Base-by-base conservation (phyloP, 1,140 invertebrate species). In the Heliconius melpomene region DNA sequence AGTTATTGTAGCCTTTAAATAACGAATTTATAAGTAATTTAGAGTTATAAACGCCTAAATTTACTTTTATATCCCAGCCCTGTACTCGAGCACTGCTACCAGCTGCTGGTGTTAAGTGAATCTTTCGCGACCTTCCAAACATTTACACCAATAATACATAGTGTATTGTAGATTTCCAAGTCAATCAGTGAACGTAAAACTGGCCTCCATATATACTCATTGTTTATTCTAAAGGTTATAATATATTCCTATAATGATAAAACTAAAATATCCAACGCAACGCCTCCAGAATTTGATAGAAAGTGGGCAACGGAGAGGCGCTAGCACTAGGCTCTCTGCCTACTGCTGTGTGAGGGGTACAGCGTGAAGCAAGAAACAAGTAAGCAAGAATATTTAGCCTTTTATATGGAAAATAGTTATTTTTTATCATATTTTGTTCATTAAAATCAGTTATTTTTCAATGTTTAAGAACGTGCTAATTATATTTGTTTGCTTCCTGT, bases 151-250 rank as follows among this genome's bases (percentile, higher is more conserved):
- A 32, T 40, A 81, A 54, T 32, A 7, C 72, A 74, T 50, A 74
- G 50, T 46, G 72, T 74, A 75, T 74, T 74, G 26, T 74, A 72
- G 60, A 73, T 66, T 77, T 77, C 46, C 57, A 81, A 81, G 72
- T 71, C 75, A 81, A 81, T 77, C 72, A 77, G 79, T 77, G 79
- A 80, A 80, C 75, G 79, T 80, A 66, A 73, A 74, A 74, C 32
- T 26, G 79, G 60, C 79, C 74, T 80, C 74, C 66, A 57, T n/a
- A 50, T 36, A 50, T 66, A 75, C 74, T 81, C 72, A 77, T 78
- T 78, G 75, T 78, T 81, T 81, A 78, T 72, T 32, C 13, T 78
- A 77, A 71, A 79, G 36, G 73, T 75, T 81, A 77, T 74, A 60
- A 74, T 73, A 78, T 46, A 77, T 77, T 70, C 40, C 60, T 66